Evolutionary conservation across 2,797 vertebrate genomes (phyloP), one percentile per base, ranked within the genome.

Genomic region (Alosa sapidissima): DNA sequence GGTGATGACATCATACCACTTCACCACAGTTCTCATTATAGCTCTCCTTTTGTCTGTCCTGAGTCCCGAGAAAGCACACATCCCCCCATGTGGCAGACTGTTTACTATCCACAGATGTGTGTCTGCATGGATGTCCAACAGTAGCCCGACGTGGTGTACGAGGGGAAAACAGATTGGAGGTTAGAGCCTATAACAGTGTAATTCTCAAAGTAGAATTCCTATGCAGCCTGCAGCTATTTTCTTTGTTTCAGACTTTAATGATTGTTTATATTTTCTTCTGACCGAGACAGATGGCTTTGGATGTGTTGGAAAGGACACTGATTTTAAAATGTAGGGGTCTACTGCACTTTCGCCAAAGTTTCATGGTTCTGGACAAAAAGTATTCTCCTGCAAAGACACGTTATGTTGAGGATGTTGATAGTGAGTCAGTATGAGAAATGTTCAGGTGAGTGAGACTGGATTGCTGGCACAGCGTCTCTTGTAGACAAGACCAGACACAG

Each of bases 21-120:
- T 85, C 58, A 82, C 7, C n/a, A 33, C 11, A 19, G 36, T 82
- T 41, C 84, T 72, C 11, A 54, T 41, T 48, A 72, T 14, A n/a
- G n/a, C 49, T 41, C 36, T 28, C 36, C 49, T 54, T 55, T 54
- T 75, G 49, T 78, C 83, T 41, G 51, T 9, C n/a, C 16, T 78
- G 65, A 72, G 36, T 9, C n/a, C 16, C 52, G 65, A 72, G 36
- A 7, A 81, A 47, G 36, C n/a, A 33, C 36, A 68, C 28, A 28
- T 84, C 24, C 47, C 72, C 72, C 16, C 72, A 36, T 78, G 72
- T 19, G 41, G 72, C 72, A 45, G 36, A 78, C 72, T 78, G 72
- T 47, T 78, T 78, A 78, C 72, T 78, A 78, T 45, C 21, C 28
- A 21, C 72, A 78, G 72, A 78, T 78, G 72, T 78, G 14, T 78